These are phyloP conservation scores for Drymodes brunneopygia DNA, from an alignment of 2,113 vertebrate species.

Conservation along the genomic window DNA sequence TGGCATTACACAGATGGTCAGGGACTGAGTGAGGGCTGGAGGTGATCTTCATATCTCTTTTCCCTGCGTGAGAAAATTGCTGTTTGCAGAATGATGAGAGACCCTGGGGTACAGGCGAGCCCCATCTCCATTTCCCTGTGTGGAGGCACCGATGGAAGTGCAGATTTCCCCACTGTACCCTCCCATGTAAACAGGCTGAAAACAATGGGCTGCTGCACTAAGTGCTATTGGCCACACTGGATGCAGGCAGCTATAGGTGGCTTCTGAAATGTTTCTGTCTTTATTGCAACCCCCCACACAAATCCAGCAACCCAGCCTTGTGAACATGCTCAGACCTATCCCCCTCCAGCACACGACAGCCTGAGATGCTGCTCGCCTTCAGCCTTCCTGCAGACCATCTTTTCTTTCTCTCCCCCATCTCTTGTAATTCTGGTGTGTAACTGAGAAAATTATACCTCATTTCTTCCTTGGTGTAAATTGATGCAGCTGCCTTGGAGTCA, in stretches of 20 bases:
- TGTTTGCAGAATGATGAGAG: background rate
- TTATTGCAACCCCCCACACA: background rate
- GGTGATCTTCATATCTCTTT: background rate
- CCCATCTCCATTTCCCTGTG: background rate
- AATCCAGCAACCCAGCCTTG: background rate
- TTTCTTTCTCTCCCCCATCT: background rate
- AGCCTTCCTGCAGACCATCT: background rate
- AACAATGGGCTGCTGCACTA: background rate
- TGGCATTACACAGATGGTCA: background rate
- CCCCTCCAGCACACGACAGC: background rate
- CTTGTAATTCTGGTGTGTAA: background rate
- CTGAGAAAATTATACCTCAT: slow-evolving; percentile 23
- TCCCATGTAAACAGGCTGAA: background rate
- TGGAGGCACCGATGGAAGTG: background rate
- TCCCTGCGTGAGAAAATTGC: background rate
- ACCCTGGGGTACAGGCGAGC: background rate
- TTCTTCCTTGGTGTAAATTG: slow-evolving; percentile 13
- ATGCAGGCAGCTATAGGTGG: background rate
- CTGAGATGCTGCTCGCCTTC: background rate
- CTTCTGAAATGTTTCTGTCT: background rate
- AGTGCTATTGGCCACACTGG: background rate
- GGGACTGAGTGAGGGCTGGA: background rate
- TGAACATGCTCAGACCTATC: rapidly evolving
- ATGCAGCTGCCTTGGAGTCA: background rate
- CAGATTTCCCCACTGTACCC: background rate